Evolutionary conservation across 2,797 vertebrate genomes (phyloP), one percentile per base, ranked within the genome.

Genomic region (Merluccius polli): DNA sequence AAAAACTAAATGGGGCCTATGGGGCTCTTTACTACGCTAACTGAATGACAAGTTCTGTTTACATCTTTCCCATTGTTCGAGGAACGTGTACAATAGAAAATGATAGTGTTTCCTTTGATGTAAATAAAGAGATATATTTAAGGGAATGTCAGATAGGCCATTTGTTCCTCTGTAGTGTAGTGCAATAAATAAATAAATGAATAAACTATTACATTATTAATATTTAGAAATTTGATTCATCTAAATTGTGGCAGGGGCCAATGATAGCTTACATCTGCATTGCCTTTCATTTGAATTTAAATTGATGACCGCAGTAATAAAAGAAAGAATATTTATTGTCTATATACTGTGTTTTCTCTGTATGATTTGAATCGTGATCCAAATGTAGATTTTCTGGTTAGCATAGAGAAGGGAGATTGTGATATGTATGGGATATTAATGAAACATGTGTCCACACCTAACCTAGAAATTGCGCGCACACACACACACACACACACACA

Each of bases 91-190:
- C 86, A 70, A 88, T 71, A 82, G 85, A 79, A 88, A 88, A 82
- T 73, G 78, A 89, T 90, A 88, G 89, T 15, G 52, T 83, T 90
- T 93, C 93, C 93, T 95, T 94, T 94, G 78, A 63, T 91, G 86
- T 96, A 96, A 94, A 96, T 95, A 95, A 84, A 87, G 87, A 86
- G 87, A 89, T 81, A 85, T 83, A 85, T 80, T 89, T 90, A 87
- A 91, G 89, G 90, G 93, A 95, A 95, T 94, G 93, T 86, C 80
- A 92, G 76, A 89, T 87, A 93, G 94, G 90, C 93, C 91, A 93
- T 93, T 32, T 94, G 93, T 93, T 95, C 93, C 92, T 94, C 95
- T 95, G 92, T 86, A 95, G 92, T 93, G 91, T 95, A 92, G 94
- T 79, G 87, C 90, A 94, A 94, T 91, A 92, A 92, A 77, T 78